Conservation (phyloP, 35 echinoderm and acorn worm genomes). For the Patiria miniata region DNA sequence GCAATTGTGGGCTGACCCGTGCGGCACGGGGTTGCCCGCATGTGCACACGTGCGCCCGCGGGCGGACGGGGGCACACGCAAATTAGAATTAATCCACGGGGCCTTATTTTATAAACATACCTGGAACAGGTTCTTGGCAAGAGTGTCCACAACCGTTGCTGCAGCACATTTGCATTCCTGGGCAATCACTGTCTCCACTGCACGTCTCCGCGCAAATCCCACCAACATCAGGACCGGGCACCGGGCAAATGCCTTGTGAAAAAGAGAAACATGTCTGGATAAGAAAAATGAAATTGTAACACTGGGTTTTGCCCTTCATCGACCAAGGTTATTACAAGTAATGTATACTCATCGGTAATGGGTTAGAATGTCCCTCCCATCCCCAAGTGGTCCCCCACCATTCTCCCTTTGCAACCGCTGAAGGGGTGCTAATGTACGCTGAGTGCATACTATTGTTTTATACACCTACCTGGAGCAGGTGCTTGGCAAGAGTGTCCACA, state of each 20-base stretch:
- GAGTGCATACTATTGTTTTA: not conserved
- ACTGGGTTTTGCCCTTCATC: not conserved
- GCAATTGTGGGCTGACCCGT: too few species aligned
- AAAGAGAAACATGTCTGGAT: not conserved
- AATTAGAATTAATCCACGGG: too few species aligned
- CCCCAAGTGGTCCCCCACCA: too few species aligned
- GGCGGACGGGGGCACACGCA: too few species aligned
- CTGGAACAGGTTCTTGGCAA: not conserved
- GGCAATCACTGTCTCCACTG: not conserved
- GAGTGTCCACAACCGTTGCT: slow-evolving; percentile 3
- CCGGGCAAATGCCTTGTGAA: not conserved
- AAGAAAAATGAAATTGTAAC: not conserved
- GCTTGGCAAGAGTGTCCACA: not conserved
- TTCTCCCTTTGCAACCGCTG: not conserved
- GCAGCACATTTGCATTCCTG: slow-evolving; percentile 27
- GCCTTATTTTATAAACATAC: not conserved
- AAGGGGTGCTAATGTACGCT: not conserved
- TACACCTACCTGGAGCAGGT: not conserved
- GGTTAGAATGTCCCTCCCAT: too few species aligned
- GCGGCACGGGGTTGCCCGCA: too few species aligned
- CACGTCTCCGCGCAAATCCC: slow-evolving; percentile 2
- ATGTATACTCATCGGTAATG: too few species aligned
- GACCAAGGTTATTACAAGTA: too few species aligned
- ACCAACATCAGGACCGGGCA: not conserved
- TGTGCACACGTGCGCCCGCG: too few species aligned